These are phyloP conservation scores for Collichthys lucidus DNA, from an alignment of 2,113 vertebrate genomes.

Conservation along the genomic window DNA sequence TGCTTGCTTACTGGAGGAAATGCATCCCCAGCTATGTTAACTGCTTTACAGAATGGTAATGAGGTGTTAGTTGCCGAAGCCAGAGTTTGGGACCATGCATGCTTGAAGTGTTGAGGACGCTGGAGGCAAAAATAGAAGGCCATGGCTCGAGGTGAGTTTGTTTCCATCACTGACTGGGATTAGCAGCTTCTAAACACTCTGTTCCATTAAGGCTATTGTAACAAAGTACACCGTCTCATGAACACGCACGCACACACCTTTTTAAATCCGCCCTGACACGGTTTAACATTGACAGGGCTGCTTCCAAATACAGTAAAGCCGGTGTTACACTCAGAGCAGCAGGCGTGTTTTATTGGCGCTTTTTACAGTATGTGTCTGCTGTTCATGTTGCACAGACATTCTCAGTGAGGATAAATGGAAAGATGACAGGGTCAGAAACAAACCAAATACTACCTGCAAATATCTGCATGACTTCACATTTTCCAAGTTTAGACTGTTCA, in stretches of 20 bases:
- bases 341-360: conserved; percentile 37
- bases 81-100: conserved; percentile 49
- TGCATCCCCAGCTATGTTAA: conserved; percentile 68
- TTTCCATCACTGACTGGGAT: conserved; percentile 61
- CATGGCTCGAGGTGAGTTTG: conserved; percentile 57
- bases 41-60: conserved; percentile 75
- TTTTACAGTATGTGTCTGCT: conserved; percentile 37
- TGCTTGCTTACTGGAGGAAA: conserved; percentile 22
- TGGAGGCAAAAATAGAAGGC: conserved; percentile 75
- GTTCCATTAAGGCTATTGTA: conserved; percentile 48
- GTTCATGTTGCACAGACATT: conserved; percentile 32
- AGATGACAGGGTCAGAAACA: conserved; percentile 17
- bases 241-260: neutral
- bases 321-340: conserved; percentile 9
- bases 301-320: conserved; percentile 30
- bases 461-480: neutral
- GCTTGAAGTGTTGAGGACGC: conserved; percentile 68
- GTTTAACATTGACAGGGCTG: neutral
- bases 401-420: conserved; percentile 22
- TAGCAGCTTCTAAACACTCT: conserved; percentile 67
- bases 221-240: conserved; percentile 25
- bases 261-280: conserved; percentile 9
- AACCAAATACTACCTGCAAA: conserved; percentile 11
- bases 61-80: conserved; percentile 70
- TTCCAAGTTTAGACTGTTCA: neutral